Conservation (phyloP, 1,140 invertebrate genomes). For the Orius insidiosus region DNA sequence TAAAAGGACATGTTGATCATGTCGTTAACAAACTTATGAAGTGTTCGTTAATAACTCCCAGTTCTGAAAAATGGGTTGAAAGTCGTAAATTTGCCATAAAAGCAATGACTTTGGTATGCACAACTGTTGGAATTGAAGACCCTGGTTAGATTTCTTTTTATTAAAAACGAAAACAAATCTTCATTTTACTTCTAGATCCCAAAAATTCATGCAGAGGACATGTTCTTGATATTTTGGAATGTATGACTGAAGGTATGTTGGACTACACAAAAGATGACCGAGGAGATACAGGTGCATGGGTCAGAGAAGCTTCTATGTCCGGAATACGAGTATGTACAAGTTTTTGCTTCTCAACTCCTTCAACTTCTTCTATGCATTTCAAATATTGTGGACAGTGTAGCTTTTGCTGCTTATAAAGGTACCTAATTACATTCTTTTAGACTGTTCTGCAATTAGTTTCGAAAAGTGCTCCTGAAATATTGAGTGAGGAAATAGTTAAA, state of each 20-base stretch:
- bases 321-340: slow-evolving; percentile 44
- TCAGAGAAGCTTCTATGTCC: slow-evolving; percentile 73
- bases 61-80: slow-evolving; percentile 68
- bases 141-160: too few relatives aligned
- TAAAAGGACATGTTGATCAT: slow-evolving; percentile 31
- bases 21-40: slow-evolving; percentile 36
- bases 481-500: slow-evolving; percentile 35
- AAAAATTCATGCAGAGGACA: slow-evolving; percentile 15
- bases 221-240: slow-evolving; percentile 24
- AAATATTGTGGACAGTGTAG: too few relatives aligned
- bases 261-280: slow-evolving; percentile 86
- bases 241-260: slow-evolving; percentile 51
- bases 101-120: slow-evolving; percentile 50
- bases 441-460: background rate
- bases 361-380: too few relatives aligned
- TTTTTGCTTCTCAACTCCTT: too few relatives aligned
- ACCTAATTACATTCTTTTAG: too few relatives aligned
- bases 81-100: slow-evolving; percentile 60
- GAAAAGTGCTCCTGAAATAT: slow-evolving; percentile 15
- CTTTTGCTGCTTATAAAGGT: too few relatives aligned
- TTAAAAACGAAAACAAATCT: too few relatives aligned
- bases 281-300: slow-evolving; percentile 90
- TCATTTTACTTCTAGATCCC: too few relatives aligned
- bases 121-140: slow-evolving; percentile 37
- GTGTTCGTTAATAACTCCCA: slow-evolving; percentile 39